These are phyloP conservation scores for Gymnoscopelus microlampas DNA, from an alignment of 2,797 vertebrate species.

Conservation along the genomic window DNA sequence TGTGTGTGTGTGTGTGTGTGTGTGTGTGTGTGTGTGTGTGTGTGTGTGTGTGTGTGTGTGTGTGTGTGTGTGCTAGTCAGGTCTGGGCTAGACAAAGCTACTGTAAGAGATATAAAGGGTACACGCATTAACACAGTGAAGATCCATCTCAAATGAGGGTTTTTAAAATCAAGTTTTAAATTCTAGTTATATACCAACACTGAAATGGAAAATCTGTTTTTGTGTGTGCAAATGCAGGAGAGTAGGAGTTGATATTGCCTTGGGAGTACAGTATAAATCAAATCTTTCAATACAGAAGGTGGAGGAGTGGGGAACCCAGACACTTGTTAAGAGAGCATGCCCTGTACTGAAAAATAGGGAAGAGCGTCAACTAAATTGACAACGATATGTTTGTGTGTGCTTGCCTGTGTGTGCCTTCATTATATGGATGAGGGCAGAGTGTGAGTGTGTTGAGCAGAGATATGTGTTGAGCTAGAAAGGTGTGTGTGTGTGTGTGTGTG, in stretches of 20 bases:
- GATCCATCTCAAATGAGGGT: too few relatives aligned
- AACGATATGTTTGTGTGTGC: constrained; percentile 17
- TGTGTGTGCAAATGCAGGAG: neutral
- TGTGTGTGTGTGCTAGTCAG: neutral
- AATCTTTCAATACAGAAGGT: neutral
- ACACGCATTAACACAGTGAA: neutral
- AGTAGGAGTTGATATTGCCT: too few relatives aligned
- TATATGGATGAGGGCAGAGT: constrained; percentile 47
- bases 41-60: neutral
- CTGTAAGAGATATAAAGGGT: neutral
- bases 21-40: neutral
- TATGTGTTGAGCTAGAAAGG: constrained; percentile 35
- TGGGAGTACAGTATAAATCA: neutral
- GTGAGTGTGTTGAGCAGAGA: constrained; percentile 42
- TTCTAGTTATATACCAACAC: too few relatives aligned
- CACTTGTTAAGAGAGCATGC: too few relatives aligned
- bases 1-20: neutral
- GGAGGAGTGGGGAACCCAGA: too few relatives aligned
- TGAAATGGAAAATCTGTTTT: neutral
- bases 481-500: constrained; percentile 4
- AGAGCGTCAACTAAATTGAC: too few relatives aligned
- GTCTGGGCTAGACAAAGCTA: neutral
- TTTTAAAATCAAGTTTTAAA: too few relatives aligned
- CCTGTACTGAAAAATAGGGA: too few relatives aligned
- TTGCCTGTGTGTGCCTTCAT: constrained; percentile 32